A percentile compares a stretch with the other conserved stretches of the same genome.
Conservation (phyloP, 2,797 vertebrate genomes). For the Mormyrus hasselquistii region DNA sequence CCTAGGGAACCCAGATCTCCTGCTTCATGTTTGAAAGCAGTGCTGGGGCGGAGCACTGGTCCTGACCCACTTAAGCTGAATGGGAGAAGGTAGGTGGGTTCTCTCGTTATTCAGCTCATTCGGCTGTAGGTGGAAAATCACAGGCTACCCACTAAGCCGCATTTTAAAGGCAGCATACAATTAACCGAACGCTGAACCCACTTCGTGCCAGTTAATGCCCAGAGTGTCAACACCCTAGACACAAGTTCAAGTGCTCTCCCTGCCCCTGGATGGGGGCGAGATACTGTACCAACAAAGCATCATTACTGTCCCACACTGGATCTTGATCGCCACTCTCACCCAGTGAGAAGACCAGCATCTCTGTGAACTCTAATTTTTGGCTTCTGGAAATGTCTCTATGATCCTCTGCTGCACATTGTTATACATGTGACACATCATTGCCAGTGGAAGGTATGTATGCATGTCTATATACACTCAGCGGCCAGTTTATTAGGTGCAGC, state of each 20-base stretch:
- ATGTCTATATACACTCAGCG: background rate
- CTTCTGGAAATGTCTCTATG: background rate
- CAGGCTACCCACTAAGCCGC: background rate
- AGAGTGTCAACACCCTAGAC: background rate
- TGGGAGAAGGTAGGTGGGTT: background rate
- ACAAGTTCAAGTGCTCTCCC: background rate
- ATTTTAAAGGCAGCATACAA: no score
- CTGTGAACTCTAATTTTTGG: background rate
- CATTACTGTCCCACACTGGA: background rate
- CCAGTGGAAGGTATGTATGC: background rate
- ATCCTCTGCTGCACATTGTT: background rate
- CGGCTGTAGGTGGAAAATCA: background rate
- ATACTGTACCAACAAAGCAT: background rate
- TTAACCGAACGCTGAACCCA: background rate
- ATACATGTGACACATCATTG: background rate
- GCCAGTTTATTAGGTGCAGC: background rate
- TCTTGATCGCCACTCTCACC: background rate
- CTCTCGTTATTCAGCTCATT: background rate
- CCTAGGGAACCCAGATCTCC: background rate
- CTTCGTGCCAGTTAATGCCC: background rate
- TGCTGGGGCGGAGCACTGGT: background rate
- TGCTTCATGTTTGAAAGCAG: background rate
- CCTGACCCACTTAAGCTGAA: background rate
- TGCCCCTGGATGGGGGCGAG: no score
- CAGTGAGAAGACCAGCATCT: background rate